Evolutionary conservation across 2,113 vertebrate genomes (phyloP).

Genomic region (Prionailurus bengalensis): DNA sequence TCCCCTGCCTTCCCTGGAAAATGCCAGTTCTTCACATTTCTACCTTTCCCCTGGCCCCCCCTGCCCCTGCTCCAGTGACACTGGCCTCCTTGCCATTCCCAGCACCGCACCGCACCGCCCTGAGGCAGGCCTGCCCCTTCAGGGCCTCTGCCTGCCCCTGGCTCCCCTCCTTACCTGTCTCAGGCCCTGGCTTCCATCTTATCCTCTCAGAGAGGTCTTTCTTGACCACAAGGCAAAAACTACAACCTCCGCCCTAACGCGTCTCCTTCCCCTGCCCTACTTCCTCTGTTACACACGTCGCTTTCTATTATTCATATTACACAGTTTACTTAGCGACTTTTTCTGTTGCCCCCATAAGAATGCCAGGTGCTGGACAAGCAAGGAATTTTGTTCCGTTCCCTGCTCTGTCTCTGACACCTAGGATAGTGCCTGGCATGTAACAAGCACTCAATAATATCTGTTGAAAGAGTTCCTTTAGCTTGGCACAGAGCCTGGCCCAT

Average conservation of each 20-base stretch:
- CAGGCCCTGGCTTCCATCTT: neutral
- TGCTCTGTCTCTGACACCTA: neutral
- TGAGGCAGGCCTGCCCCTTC: too few relatives aligned
- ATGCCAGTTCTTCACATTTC: neutral
- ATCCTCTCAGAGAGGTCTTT: neutral
- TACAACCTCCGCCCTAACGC: neutral
- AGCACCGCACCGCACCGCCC: too few relatives aligned
- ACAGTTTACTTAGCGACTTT: neutral
- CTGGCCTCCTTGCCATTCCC: too few relatives aligned
- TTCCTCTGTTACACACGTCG: neutral
- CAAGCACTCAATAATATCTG: neutral
- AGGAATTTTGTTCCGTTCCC: neutral
- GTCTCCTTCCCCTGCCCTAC: neutral
- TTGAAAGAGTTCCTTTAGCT: neutral
- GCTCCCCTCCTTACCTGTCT: neutral
- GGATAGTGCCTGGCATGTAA: neutral
- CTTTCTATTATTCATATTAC: neutral
- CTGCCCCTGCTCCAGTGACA: neutral
- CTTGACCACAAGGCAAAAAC: neutral
- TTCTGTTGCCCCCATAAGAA: neutral
- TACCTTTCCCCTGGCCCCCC: rapidly evolving
- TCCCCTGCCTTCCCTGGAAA: neutral
- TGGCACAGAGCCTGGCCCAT: neutral
- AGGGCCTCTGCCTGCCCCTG: neutral
- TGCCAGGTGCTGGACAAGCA: too few relatives aligned